Evolutionary conservation across 2,113 vertebrate genomes (phyloP).

Genomic region (Thymallus thymallus): DNA sequence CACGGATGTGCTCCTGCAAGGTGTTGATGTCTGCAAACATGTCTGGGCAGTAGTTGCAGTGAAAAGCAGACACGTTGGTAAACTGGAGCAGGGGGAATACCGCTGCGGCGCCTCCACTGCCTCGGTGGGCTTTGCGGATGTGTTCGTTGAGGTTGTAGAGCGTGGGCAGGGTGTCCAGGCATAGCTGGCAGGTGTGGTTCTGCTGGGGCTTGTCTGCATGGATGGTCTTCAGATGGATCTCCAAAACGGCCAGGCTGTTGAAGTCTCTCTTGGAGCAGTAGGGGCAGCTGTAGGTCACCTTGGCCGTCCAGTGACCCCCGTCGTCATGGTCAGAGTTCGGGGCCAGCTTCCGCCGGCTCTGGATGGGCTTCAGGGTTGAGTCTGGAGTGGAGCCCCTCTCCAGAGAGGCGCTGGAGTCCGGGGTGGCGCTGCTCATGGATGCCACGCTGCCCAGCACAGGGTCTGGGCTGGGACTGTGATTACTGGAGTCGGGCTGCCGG

Average conservation of each 20-base stretch:
- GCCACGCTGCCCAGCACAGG: constrained; percentile 92
- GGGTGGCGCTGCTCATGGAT: constrained; percentile 96
- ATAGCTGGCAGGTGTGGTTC: constrained; percentile 96
- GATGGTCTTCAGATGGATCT: constrained; percentile 97
- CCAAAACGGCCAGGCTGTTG: constrained; percentile 92
- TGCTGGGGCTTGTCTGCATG: constrained; percentile 96
- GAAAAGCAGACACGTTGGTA: constrained; percentile 90
- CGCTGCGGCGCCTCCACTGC: constrained; percentile 86
- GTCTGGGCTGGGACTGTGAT: constrained; percentile 97
- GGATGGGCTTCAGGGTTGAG: constrained; percentile 93
- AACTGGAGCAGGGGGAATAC: constrained; percentile 94
- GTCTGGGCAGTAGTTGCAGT: constrained; percentile 98
- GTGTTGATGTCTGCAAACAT: constrained; percentile 91
- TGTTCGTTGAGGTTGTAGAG: constrained; percentile 96
- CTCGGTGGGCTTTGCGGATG: constrained; percentile 91
- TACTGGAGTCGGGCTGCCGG: constrained; percentile 93
- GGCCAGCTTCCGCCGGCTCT: constrained; percentile 89
- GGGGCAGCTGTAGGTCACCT: constrained; percentile 94
- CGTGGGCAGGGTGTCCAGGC: constrained; percentile 93
- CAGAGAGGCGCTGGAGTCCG: constrained; percentile 94
- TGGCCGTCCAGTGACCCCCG: constrained; percentile 82
- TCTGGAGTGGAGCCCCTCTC: constrained; percentile 97
- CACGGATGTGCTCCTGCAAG: constrained; percentile 96
- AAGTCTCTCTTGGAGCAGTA: constrained; percentile 97
- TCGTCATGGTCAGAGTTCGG: constrained; percentile 83